Percentiles rank a stretch among this genome's conserved stretches.
Conservation (phyloP, 2,888 invertebrate species). For the Rhorus exstirpatorius region DNA sequence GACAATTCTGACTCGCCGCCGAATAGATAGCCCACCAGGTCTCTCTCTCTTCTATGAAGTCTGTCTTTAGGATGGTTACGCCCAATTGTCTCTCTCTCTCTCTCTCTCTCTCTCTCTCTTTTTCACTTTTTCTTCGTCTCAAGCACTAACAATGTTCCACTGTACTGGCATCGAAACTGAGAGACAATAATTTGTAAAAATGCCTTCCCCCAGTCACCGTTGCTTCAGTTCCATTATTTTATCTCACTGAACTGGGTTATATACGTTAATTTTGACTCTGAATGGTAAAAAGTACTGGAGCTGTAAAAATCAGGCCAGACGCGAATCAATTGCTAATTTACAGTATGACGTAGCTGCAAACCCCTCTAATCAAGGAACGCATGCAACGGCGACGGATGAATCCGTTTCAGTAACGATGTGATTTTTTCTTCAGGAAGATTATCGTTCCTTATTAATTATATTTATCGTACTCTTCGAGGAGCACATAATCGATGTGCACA, state of each 20-base stretch:
- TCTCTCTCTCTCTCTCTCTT: constrained; percentile 10
- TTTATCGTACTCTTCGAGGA: too few relatives aligned
- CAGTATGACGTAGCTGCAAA: too few relatives aligned
- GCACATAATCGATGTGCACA: too few relatives aligned
- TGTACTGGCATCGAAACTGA: not conserved
- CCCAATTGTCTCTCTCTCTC: constrained; percentile 12
- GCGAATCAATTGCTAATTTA: too few relatives aligned
- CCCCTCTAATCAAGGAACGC: too few relatives aligned
- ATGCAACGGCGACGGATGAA: too few relatives aligned
- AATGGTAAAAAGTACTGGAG: not conserved
- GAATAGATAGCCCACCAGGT: constrained; percentile 64
- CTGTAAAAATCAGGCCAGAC: not conserved
- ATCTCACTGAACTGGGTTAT: too few relatives aligned
- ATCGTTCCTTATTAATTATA: too few relatives aligned
- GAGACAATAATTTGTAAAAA: not conserved
- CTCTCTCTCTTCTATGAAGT: constrained; percentile 15
- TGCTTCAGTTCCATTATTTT: too few relatives aligned
- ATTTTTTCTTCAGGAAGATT: too few relatives aligned
- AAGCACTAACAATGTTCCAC: not conserved
- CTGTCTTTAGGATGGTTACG: not conserved
- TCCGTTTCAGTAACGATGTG: too few relatives aligned
- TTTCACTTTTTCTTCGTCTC: not conserved
- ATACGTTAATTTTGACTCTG: not conserved
- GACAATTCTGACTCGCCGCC: constrained; percentile 70
- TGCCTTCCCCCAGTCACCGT: not conserved